These are phyloP conservation scores for Blastobasis lacticolella DNA, from an alignment of 2,888 invertebrate genomes.

Conservation along the genomic window DNA sequence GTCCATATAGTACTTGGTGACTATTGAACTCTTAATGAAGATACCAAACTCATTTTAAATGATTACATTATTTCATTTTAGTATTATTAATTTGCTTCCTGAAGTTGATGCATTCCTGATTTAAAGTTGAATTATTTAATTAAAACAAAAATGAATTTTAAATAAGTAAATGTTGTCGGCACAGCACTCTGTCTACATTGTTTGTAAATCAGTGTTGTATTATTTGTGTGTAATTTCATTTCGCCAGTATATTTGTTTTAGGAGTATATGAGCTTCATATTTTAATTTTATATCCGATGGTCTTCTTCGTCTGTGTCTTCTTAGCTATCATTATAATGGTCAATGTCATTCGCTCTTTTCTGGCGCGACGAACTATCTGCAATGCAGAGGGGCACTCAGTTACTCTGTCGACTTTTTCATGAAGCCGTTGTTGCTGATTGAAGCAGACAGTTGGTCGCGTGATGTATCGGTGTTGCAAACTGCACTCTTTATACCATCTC, in stretches of 20 bases:
- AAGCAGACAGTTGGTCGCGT: slow-evolving; percentile 46
- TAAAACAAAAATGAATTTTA: slow-evolving; percentile 7
- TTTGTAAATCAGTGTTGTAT: slow-evolving; percentile 70
- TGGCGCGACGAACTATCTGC: slow-evolving; percentile 47
- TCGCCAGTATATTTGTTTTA: slow-evolving; percentile 46
- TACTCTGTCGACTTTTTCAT: neutral
- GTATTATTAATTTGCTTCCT: slow-evolving; percentile 11
- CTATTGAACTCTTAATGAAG: too few relatives aligned
- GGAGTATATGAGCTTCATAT: slow-evolving; percentile 58
- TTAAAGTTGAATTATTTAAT: slow-evolving; percentile 12
- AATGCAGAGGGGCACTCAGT: neutral
- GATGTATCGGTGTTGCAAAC: slow-evolving; percentile 70
- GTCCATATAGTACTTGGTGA: neutral
- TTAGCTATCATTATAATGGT: slow-evolving; percentile 65
- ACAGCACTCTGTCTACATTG: slow-evolving; percentile 62
- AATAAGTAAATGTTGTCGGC: slow-evolving; percentile 43
- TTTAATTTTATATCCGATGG: slow-evolving; percentile 51
- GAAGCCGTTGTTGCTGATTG: neutral
- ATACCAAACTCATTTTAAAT: too few relatives aligned
- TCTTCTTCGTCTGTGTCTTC: slow-evolving; percentile 64
- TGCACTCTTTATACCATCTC: slow-evolving; percentile 73
- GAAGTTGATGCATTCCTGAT: slow-evolving; percentile 8
- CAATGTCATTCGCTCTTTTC: slow-evolving; percentile 66
- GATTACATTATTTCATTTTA: neutral
- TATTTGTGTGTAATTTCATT: slow-evolving; percentile 63